Base-by-base conservation (phyloP, 2,113 vertebrate genomes). In the Orientallactaga bullata region DNA sequence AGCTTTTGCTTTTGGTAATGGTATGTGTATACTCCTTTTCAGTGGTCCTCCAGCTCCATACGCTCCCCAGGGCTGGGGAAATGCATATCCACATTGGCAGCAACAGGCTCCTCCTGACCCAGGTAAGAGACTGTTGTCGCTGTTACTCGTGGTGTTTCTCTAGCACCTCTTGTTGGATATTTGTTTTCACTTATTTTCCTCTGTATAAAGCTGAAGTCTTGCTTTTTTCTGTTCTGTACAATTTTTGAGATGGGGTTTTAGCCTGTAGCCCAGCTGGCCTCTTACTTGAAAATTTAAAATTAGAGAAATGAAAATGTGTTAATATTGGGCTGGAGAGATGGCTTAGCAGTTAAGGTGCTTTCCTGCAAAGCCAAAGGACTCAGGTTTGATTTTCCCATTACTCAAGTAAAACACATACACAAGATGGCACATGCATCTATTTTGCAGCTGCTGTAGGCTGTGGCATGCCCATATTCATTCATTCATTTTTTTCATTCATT, bases 61-160 rank as follows among this genome's bases (percentile, higher is more conserved):
- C 95, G 99, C 99, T 96, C 99, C 99, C 89, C 99, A 99, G 89
- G 99, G 99, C 65, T 99, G 99, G 99, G 99, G 99, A 92, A 99
- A 99, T 89, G 99, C 99, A 55, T 99, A 99, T 96, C 99, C 99
- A 2, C 99, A 99, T 91, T 99, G 99, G 99, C 99, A 99, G 93
- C 98, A 98, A 60, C 99, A 99, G 90, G 99, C 99, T 73, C 99
- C 99, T 74, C 99, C 99, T 92, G 99, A 99, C 97, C 99, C 99
- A 97, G 99, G 99, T 99, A 98, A 98, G 98, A 80, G 47, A 88
- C 47, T 68, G 21, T 26, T 24, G 47, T 95, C 80, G 26, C 5
- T 32, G 9, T 77, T 65, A 8, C 37, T 13, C 84, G 0, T 89
- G 60, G 55, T 91, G 35, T 87, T 32, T 65, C 21, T 61, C 42